phyloP scores from a whole-genome alignment of 2,113 vertebrate genomes.

The Aplodontia rufa region DNA sequence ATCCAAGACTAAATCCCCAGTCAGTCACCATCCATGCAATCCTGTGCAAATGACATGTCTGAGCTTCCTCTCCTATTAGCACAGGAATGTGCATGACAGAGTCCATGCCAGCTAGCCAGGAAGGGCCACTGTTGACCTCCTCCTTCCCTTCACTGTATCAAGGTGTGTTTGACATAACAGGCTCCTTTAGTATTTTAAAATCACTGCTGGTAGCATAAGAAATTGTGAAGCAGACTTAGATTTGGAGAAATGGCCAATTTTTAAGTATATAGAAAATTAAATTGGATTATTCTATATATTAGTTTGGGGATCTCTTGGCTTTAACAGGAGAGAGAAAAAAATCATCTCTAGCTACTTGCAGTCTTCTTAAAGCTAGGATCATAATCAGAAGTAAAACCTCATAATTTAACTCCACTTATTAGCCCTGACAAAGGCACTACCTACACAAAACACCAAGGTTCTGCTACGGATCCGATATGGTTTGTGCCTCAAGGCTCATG shows the following conservation, averaged over 20 bases:
- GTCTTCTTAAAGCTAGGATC: conserved; percentile 2
- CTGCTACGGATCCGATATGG: not conserved
- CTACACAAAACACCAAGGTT: not conserved
- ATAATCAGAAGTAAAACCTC: conserved; percentile 17
- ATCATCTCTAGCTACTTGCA: not conserved
- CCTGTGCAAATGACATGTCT: not conserved
- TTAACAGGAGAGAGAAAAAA: not conserved
- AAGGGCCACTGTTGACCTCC: not conserved
- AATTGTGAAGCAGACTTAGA: not conserved
- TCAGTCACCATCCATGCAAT: not conserved
- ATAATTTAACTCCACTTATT: not conserved
- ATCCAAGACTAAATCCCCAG: not conserved
- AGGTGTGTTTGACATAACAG: not conserved
- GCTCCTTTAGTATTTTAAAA: not conserved
- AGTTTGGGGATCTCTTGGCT: not conserved
- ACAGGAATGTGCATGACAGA: too few relatives aligned
- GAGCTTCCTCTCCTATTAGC: not conserved
- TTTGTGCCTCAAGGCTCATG: not conserved
- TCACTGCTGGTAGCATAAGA: not conserved
- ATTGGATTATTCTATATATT: not conserved
- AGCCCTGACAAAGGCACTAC: not conserved
- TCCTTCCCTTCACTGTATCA: not conserved
- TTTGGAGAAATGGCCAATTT: not conserved
- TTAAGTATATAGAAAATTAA: not conserved
- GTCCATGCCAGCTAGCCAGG: too few relatives aligned